phyloP scores from a whole-genome alignment of 1,140 invertebrate genomes.

The Trichonephila clavata region DNA sequence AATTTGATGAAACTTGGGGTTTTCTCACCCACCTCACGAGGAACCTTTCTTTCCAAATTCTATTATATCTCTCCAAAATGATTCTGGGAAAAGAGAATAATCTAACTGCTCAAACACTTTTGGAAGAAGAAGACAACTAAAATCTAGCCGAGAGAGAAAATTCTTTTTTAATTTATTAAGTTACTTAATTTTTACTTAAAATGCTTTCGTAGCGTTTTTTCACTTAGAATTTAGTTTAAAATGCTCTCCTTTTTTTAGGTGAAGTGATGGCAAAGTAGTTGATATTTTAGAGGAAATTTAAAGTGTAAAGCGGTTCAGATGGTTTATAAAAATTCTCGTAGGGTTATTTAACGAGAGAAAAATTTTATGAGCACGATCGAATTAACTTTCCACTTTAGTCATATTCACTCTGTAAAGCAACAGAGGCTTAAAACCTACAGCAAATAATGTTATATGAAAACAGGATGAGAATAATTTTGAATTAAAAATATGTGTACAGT shows the following conservation, averaged over 20 bases:
- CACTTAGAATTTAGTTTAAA: too few relatives aligned
- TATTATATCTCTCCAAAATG: constrained; percentile 39
- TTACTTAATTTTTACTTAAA: background rate
- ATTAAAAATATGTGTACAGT: too few relatives aligned
- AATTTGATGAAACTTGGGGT: constrained; percentile 49
- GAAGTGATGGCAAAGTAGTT: background rate
- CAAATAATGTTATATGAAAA: too few relatives aligned
- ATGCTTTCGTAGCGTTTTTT: background rate
- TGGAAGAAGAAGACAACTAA: background rate
- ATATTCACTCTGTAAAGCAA: too few relatives aligned
- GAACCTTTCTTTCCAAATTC: constrained; percentile 38
- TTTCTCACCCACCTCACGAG: constrained; percentile 6
- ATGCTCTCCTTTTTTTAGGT: too few relatives aligned
- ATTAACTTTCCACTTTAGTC: too few relatives aligned
- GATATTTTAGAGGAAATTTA: background rate
- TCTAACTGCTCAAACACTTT: background rate
- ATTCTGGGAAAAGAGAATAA: background rate
- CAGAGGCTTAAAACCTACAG: too few relatives aligned
- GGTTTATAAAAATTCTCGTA: too few relatives aligned
- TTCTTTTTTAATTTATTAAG: background rate
- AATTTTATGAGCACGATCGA: too few relatives aligned
- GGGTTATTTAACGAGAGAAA: too few relatives aligned
- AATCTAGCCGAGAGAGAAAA: background rate
- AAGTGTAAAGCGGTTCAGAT: background rate
- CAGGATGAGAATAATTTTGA: too few relatives aligned